Evolutionary conservation across 2,888 invertebrate genomes (phyloP).

Genomic region (Leistus spinibarbis): DNA sequence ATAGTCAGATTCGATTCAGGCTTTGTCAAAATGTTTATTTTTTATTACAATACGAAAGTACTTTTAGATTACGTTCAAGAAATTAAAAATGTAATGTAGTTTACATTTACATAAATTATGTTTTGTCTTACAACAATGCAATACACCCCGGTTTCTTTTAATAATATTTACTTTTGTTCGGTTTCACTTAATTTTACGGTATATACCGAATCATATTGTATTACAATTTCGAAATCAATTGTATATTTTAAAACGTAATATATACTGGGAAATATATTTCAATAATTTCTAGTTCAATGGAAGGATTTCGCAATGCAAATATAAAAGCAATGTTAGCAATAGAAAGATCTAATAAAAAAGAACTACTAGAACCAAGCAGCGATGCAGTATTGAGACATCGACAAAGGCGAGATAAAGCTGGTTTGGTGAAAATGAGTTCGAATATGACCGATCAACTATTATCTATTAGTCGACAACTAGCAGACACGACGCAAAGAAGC

Average conservation of each 20-base stretch:
- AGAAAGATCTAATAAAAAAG: conserved; percentile 75
- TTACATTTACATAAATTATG: too few relatives aligned
- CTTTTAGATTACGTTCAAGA: too few relatives aligned
- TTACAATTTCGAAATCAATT: too few relatives aligned
- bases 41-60: too few relatives aligned
- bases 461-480: conserved; percentile 82
- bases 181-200: too few relatives aligned
- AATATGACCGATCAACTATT: conserved; percentile 85
- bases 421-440: conserved; percentile 70
- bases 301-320: conserved; percentile 81
- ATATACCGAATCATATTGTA: too few relatives aligned
- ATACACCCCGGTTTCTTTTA: too few relatives aligned
- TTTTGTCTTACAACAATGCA: too few relatives aligned
- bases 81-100: too few relatives aligned
- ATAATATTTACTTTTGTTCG: too few relatives aligned
- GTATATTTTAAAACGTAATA: not conserved
- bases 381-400: conserved; percentile 65
- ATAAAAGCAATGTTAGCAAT: conserved; percentile 78
- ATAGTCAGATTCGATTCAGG: too few relatives aligned
- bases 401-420: conserved; percentile 69
- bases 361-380: conserved; percentile 65
- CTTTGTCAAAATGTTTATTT: too few relatives aligned
- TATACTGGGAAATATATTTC: not conserved
- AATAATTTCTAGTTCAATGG: conserved; percentile 63
- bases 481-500: conserved; percentile 86